Percentiles rank a stretch among this genome's conserved stretches.
phyloP scores from a whole-genome alignment of 2,888 invertebrate genomes.

The Drosophila mercatorum region DNA sequence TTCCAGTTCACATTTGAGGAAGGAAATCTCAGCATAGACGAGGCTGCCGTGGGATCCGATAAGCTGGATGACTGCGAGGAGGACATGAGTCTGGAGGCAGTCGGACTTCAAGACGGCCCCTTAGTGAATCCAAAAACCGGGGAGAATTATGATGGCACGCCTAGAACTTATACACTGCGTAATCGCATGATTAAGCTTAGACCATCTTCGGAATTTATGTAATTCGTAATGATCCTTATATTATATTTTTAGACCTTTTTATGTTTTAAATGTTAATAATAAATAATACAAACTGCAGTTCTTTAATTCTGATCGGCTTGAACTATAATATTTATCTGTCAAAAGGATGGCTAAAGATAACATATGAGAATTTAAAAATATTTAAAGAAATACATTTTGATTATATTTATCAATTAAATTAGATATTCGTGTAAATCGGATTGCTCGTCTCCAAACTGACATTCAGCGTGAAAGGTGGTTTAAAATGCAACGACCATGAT shows the following conservation, averaged over 20 bases:
- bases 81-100: slow-evolving; percentile 51
- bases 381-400: no score
- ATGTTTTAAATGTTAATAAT: neutral
- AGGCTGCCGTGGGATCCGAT: slow-evolving; percentile 25
- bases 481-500: no score
- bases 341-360: no score
- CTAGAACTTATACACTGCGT: slow-evolving; percentile 49
- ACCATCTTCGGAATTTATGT: slow-evolving; percentile 46
- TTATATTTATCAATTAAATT: no score
- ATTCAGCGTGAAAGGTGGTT: no score
- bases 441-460: no score
- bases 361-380: no score
- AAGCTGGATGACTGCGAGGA: slow-evolving; percentile 61
- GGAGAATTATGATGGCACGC: neutral
- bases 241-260: neutral
- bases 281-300: neutral
- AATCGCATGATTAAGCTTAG: slow-evolving; percentile 51
- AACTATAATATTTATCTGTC: no score
- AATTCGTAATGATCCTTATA: neutral
- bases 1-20: slow-evolving; percentile 76
- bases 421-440: no score
- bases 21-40: slow-evolving; percentile 46
- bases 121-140: neutral
- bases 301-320: no score
- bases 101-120: neutral